Evolutionary conservation across 2,888 invertebrate genomes (phyloP).

Genomic region (Cotesia congregata): DNA sequence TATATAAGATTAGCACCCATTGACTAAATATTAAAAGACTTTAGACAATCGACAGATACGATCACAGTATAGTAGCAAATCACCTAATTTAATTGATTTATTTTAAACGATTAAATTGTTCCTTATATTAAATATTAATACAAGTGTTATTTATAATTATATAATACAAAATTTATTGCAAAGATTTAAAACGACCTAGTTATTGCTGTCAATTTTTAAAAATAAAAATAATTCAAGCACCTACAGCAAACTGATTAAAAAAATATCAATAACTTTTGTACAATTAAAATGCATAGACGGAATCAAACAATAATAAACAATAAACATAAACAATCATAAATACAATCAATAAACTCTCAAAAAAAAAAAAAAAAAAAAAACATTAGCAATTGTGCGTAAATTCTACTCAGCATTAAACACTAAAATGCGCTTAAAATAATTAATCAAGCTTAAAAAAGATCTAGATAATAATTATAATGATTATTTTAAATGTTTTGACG

Average conservation of each 20-base stretch:
- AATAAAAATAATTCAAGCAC: not conserved
- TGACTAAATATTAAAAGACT: not conserved
- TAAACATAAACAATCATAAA: not conserved
- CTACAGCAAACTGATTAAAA: not conserved
- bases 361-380: not conserved
- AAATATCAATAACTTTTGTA: not conserved
- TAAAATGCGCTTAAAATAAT: not conserved
- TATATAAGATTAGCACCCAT: not conserved
- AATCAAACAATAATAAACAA: conserved; percentile 1
- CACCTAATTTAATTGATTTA: not conserved
- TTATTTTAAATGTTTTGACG: not conserved
- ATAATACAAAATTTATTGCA: not conserved
- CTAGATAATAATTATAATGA: not conserved
- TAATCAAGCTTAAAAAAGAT: not conserved
- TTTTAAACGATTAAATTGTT: not conserved
- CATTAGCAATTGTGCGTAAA: not conserved
- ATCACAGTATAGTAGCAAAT: not conserved
- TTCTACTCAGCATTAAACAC: not conserved
- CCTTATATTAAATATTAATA: not conserved
- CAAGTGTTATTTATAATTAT: not conserved
- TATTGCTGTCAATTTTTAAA: not conserved
- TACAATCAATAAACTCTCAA: not conserved
- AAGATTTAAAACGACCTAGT: not conserved
- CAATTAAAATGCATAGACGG: not conserved
- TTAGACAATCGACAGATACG: conserved; percentile 1